These are phyloP conservation scores for Eledona agricola DNA, from an alignment of 2,888 invertebrate species.

Conservation along the genomic window DNA sequence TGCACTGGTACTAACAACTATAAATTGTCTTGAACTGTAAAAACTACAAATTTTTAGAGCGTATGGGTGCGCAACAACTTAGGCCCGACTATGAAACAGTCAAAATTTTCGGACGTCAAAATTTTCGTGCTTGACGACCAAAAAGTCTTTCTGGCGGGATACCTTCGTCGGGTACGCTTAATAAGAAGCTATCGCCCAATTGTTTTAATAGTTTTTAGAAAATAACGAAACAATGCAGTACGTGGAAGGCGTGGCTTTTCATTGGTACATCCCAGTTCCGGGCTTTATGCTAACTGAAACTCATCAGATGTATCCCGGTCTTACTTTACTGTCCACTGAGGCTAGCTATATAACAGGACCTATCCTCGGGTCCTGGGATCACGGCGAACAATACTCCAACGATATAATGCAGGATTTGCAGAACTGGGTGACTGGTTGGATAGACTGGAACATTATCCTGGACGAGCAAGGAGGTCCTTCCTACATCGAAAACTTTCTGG, in stretches of 20 bases:
- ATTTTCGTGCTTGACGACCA: constrained; percentile 79
- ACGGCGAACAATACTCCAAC: background rate
- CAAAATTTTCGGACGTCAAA: constrained; percentile 68
- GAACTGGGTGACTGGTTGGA: constrained; percentile 69
- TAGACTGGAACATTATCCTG: constrained; percentile 86
- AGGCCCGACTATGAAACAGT: constrained; percentile 76
- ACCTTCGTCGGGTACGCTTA: too few species aligned
- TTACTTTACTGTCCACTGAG: background rate
- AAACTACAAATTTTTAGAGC: constrained; percentile 62
- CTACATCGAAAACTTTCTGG: constrained; percentile 78
- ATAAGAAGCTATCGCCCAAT: too few species aligned
- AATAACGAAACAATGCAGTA: background rate
- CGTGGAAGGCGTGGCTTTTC: background rate
- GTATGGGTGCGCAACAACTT: constrained; percentile 76
- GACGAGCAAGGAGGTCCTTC: constrained; percentile 78
- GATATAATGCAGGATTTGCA: background rate
- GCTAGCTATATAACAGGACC: too few species aligned
- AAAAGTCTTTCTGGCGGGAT: constrained; percentile 33
- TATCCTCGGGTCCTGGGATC: background rate
- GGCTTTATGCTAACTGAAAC: background rate
- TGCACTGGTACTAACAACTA: too few species aligned
- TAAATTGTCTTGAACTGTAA: constrained; percentile 68
- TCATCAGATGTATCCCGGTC: background rate
- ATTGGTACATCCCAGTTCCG: background rate
- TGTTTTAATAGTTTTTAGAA: background rate